Evolutionary conservation across 23 tunicate genomes (phyloP).

Genomic region (Halocynthia aurantium): DNA sequence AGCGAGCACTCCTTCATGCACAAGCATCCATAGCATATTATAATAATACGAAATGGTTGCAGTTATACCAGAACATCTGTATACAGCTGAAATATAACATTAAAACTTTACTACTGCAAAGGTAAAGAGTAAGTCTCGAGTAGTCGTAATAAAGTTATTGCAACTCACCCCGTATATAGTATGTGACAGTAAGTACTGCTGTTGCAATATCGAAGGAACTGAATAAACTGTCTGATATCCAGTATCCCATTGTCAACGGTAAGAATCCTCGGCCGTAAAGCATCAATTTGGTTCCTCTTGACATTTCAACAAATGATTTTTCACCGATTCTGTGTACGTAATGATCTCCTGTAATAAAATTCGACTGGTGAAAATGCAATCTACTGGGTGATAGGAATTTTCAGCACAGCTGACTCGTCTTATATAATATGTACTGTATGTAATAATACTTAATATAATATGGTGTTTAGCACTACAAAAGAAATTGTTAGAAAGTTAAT

Average conservation of each 20-base stretch:
- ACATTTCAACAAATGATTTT: constrained; percentile 18
- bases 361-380: no score
- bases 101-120: no score
- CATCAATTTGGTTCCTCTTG: constrained; percentile 9
- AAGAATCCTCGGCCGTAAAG: constrained; percentile 39
- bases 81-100: background rate
- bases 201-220: constrained; percentile 18
- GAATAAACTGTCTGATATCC: constrained; percentile 24
- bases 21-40: background rate
- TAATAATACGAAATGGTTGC: background rate
- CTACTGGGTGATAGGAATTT: no score
- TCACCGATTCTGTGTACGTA: constrained; percentile 13
- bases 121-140: no score
- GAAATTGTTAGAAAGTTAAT: background rate
- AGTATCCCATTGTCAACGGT: constrained; percentile 34
- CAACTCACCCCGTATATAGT: constrained; percentile 28
- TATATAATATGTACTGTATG: no score
- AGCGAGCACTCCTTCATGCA: background rate
- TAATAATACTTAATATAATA: no score
- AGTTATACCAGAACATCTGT: background rate
- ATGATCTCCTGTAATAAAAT: constrained; percentile 7
- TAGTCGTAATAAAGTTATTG: no score
- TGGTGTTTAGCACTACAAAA: no score
- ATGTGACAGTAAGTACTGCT: constrained; percentile 8
- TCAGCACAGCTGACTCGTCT: no score